Base-by-base conservation (phyloP, 2,888 invertebrate genomes). In the Trisateles emortualis region DNA sequence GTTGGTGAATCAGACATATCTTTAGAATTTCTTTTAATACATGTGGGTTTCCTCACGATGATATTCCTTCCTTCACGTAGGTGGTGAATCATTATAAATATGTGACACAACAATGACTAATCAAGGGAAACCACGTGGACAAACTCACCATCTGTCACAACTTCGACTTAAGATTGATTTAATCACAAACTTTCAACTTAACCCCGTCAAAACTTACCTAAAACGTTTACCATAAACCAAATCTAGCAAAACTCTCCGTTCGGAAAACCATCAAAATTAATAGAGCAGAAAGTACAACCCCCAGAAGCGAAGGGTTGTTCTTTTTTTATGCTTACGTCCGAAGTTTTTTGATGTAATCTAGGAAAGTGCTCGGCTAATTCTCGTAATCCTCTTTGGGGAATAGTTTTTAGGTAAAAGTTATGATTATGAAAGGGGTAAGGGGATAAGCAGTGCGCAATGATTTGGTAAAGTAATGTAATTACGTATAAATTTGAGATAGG, bases 211-310 rank as follows among this genome's bases (percentile, higher is more conserved):
- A 44, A 51, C 8, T 19, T n/a, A n/a, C 40, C 52, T 46, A 52
- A 52, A 45, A 40, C 40, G 17, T 45, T 52, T 45, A 10, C 45
- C 19, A 36, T 30, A 47, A 42, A 42, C 41, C 16, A 42, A 41
- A 46, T 36, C 36, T 16, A 22, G 36, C 14, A 3, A 24, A 43
- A 53, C 39, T 48, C 35, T 48, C 36, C 14, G 41, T 42, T 35
- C 26, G 41, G 56, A 45, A 60, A 46, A 43, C 14, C 68, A 68
- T 68, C 64, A 68, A 68, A 68, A 64, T 53, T 71, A 68, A 68
- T 64, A 67, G 60, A 32, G 45, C 58, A 54, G 68, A 68, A 68
- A 59, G 14, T 56, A 70, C 59, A 26, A 26, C 71, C 67, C 53
- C 63, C 46, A 32, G 41, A 13, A 10, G 26, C 24, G 47, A 53